Evolutionary conservation across 2,888 invertebrate genomes (phyloP), one percentile per base, ranked within the genome.

Genomic region (Steinernema hermaphroditum): DNA sequence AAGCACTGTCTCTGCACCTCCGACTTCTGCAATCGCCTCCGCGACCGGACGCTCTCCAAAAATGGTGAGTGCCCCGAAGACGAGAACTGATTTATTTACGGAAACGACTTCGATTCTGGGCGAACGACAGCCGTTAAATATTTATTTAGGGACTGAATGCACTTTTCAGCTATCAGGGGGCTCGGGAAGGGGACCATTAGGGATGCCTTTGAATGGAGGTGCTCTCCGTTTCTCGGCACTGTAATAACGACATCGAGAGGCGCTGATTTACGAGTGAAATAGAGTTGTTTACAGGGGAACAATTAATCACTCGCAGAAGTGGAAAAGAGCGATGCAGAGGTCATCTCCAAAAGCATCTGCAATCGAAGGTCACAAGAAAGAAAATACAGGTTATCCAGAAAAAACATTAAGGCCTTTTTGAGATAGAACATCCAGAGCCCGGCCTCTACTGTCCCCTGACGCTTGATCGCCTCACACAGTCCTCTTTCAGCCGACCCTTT

Each of bases 1-100:
- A 81, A 80, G 69, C 82, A 83, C 72, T 83, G 83, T 62, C 77
- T 83, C 76, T 83, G 83, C 73, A 76, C 78, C 68, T 72, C 74
- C 41, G 80, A 83, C 70, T 83, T 79, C 77, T 83, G 83, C 74
- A 83, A 83, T 57, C 75, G 78, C 57, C 77, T 82, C n/a, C 76
- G 76, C 19, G 81, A 82, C 68, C 68, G 72, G 50, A 78, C 78
- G 44, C 44, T 54, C 0, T 32, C 44, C 22, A 27, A 22, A 22
- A 29, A 70, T 27, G 4, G 34, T 68, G 34, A 29, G 19, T 34
- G 22, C 19, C 19, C 49, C 49, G 19, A 12, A 9, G 19, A 49
- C 19, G 49, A 14, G 14, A 12, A 19, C 9, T 49, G 49, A 49
- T 49, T 54, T 54, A 22, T 54, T 54, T 54, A 57, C 44, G 27